Evolutionary conservation across 2,797 vertebrate species (phyloP).

Genomic region (Alcedo atthis): DNA sequence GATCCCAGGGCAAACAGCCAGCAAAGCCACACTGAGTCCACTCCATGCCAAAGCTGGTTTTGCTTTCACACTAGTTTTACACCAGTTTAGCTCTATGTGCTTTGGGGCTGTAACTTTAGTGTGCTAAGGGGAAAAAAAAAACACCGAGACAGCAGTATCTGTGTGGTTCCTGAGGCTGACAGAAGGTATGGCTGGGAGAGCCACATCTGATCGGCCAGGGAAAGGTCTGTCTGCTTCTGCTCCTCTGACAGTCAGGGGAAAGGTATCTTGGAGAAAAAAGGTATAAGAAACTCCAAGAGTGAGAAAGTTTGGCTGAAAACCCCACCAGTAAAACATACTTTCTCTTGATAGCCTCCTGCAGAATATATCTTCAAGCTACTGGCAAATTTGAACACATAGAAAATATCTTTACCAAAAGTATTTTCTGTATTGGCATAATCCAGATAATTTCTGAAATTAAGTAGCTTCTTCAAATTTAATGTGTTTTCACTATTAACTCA

Average conservation of each 20-base stretch:
- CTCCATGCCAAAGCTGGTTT: not conserved
- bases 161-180: not conserved
- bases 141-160: accelerated
- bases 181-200: not conserved
- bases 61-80: not conserved
- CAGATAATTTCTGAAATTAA: constrained; percentile 9
- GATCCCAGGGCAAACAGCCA: not conserved
- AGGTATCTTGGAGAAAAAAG: constrained; percentile 28
- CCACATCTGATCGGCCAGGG: not conserved
- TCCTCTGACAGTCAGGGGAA: not conserved
- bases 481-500: not conserved
- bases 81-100: not conserved
- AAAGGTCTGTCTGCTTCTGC: constrained; percentile 3
- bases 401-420: not conserved
- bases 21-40: not conserved
- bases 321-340: not conserved
- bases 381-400: not conserved
- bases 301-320: constrained; percentile 1
- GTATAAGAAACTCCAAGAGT: not conserved
- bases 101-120: not conserved
- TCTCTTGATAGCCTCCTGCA: not conserved
- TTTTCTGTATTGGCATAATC: not conserved
- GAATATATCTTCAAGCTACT: constrained; percentile 19
- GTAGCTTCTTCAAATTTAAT: not conserved
- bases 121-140: accelerated